Base-by-base conservation (phyloP, 2,888 invertebrate genomes). In the Noctua pronuba region DNA sequence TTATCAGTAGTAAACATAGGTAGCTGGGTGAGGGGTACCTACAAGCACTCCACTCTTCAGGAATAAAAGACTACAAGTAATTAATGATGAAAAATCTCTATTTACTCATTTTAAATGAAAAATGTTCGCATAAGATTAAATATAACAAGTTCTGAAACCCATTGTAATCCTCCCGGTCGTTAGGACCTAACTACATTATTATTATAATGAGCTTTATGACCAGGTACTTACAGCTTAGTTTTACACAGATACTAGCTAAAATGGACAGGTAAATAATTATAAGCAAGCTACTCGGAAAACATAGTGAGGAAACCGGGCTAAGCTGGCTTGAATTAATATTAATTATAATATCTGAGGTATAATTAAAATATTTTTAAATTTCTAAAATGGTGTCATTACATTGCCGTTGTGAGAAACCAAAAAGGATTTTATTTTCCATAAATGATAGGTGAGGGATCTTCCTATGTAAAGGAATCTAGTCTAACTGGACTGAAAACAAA, bases 161-260 rank as follows among this genome's bases (percentile, higher is more conserved):
- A 73, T 18, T 73, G 55, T 55, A 55, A 24, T 44, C 24, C 31
- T 44, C 24, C 31, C 8, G 13, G n/a, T 35, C 31, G 49, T 2
- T 72, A 18, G 31, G 24, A 8, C 28, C 18, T 31, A 41, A 38
- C 28, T 73, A 11, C 31, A 24, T 35, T 73, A 41, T 52, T 31
- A 73, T 71, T 41, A 31, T 52, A 73, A 55, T 55, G 31, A 55
- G 73, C 18, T 41, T 72, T 55, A 55, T 72, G 4, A 38, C 28
- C 6, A 38, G 28, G 49, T 41, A 46, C 18, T 28, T 58, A 28
- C 16, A 28, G 58, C 28, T 46, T 44, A 66, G 13, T 46, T 66
- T 72, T 44, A 66, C n/a, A 3, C 16, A 65, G 10, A 16, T 41
- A 67, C 2, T 1, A 8, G 11, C 21, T 28, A 21, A 67, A 46